Conservation (phyloP, 1,140 invertebrate genomes). For the Eumeta japonica region DNA sequence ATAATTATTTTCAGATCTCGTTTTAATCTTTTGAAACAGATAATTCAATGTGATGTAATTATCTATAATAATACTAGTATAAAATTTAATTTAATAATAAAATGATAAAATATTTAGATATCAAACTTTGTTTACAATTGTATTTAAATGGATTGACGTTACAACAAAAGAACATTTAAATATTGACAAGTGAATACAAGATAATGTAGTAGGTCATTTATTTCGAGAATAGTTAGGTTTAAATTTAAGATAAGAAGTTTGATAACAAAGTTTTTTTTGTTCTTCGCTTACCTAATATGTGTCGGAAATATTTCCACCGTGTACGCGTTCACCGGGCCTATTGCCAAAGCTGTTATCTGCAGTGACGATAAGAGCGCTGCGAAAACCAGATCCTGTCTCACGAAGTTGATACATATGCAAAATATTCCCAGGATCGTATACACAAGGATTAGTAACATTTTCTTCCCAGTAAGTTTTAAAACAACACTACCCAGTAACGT, state of each 20-base stretch:
- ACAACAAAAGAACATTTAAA: too few species aligned
- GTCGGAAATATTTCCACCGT: constrained; percentile 45
- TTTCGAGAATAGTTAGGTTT: neutral
- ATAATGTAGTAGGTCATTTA: too few species aligned
- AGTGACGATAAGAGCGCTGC: constrained; percentile 34
- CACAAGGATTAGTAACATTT: constrained; percentile 27
- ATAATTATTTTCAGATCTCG: too few species aligned
- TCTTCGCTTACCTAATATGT: constrained; percentile 38
- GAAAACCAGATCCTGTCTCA: constrained; percentile 32
- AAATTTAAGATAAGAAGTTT: neutral
- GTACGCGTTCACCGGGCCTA: constrained; percentile 42
- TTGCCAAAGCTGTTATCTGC: constrained; percentile 25
- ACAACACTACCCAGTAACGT: constrained; percentile 25
- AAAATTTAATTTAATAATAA: neutral
- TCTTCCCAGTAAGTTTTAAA: constrained; percentile 39
- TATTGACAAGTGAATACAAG: too few species aligned
- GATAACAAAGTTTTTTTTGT: neutral
- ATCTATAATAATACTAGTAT: neutral
- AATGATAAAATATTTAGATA: too few species aligned
- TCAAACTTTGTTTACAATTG: too few species aligned
- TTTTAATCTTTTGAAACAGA: too few species aligned
- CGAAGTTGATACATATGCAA: constrained; percentile 32
- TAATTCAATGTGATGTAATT: too few species aligned
- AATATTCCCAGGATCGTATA: constrained; percentile 26
- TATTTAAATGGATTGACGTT: too few species aligned